Evolutionary conservation across 2,113 vertebrate genomes (phyloP).

Genomic region (Dermatemys mawii): DNA sequence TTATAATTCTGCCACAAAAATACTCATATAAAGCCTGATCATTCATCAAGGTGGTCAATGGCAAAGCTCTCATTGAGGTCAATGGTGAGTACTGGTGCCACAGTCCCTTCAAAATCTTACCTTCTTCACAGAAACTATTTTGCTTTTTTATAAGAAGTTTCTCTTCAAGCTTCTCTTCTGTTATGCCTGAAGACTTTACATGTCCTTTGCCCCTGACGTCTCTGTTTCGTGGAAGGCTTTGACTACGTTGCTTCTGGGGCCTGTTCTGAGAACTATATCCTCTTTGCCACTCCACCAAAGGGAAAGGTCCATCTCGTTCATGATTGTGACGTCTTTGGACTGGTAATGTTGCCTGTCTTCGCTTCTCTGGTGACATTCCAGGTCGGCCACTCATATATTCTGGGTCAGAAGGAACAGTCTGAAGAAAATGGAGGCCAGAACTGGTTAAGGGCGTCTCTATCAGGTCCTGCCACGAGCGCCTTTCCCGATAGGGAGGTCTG

Average conservation of each 20-base stretch:
- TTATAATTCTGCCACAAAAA: neutral
- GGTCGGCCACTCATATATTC: constrained; percentile 67
- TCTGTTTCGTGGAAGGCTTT: constrained; percentile 89
- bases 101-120: constrained; percentile 42
- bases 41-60: neutral
- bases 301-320: constrained; percentile 90
- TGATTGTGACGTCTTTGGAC: constrained; percentile 83
- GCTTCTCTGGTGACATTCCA: constrained; percentile 82
- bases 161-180: constrained; percentile 83
- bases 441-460: constrained; percentile 87
- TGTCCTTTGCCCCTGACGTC: constrained; percentile 71
- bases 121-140: constrained; percentile 71
- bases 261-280: constrained; percentile 77
- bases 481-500: constrained; percentile 84
- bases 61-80: neutral
- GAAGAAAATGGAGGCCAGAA: constrained; percentile 90
- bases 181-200: constrained; percentile 67
- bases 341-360: constrained; percentile 85
- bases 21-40: neutral
- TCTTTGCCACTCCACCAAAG: constrained; percentile 82
- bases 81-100: neutral
- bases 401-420: constrained; percentile 82
- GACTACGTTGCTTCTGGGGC: constrained; percentile 88
- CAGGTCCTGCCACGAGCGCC: constrained; percentile 89
- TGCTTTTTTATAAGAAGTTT: constrained; percentile 74